These are phyloP conservation scores for Pogonognathellus flavescens DNA, from an alignment of 1,140 invertebrate genomes.

Conservation along the genomic window DNA sequence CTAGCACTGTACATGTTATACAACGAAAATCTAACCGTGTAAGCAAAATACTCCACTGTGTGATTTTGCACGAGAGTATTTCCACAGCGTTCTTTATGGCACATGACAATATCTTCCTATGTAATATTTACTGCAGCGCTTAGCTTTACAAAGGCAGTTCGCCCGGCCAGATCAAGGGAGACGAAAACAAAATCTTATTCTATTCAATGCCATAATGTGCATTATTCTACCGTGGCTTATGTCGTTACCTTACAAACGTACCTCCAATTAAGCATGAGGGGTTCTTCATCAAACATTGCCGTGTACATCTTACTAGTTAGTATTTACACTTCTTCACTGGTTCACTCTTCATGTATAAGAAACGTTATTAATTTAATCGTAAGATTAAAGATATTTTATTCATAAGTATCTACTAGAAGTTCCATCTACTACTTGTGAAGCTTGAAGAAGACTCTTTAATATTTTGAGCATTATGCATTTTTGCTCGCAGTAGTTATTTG, in stretches of 20 bases:
- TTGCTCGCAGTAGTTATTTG: no score
- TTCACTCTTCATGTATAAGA: not conserved
- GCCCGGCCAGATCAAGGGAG: not conserved
- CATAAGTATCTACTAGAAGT: no score
- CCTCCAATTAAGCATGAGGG: conserved; percentile 6
- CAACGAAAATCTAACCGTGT: no score
- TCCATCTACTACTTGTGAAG: no score
- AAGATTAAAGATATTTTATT: no score
- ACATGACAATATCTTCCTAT: not conserved
- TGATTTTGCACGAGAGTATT: no score
- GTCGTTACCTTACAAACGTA: not conserved
- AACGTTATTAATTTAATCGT: no score
- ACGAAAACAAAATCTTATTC: conserved; percentile 28
- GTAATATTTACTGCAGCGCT: not conserved
- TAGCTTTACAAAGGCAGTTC: not conserved
- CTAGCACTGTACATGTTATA: no score
- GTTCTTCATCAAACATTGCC: not conserved
- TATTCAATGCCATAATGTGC: conserved; percentile 14
- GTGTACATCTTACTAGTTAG: not conserved
- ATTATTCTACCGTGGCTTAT: not conserved
- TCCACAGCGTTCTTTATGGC: no score
- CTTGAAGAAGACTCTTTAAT: not conserved
- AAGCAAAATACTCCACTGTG: no score
- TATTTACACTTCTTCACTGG: not conserved
- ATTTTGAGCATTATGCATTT: not conserved